Evolutionary conservation across 2,888 invertebrate species (phyloP).

Genomic region (Sarcophaga carnaria): DNA sequence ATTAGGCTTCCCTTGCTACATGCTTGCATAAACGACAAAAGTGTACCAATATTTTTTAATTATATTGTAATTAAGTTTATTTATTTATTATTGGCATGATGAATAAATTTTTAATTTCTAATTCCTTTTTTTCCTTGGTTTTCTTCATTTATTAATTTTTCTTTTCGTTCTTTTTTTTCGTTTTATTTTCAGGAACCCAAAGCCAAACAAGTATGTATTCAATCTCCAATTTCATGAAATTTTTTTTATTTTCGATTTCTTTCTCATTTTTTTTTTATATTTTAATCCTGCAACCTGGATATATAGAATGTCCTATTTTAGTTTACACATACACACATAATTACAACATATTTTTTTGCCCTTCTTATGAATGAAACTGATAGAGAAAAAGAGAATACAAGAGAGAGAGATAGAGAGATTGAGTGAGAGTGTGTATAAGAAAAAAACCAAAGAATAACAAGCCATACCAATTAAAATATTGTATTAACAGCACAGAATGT

Average conservation of each 20-base stretch:
- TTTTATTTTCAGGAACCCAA: conserved; percentile 78
- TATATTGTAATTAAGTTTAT: no score
- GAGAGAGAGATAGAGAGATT: background rate
- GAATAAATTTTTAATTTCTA: background rate
- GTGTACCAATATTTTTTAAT: background rate
- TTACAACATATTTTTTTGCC: conserved; percentile 9
- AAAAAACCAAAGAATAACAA: conserved; percentile 57
- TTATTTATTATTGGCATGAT: background rate
- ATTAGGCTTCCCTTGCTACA: no score
- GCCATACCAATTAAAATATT: conserved; percentile 68
- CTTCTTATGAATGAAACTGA: conserved; percentile 46
- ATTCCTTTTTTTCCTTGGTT: background rate
- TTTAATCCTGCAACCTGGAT: conserved; percentile 43
- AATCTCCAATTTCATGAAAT: conserved; percentile 60
- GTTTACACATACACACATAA: background rate
- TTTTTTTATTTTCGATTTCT: conserved; percentile 38
- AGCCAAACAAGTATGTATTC: conserved; percentile 78
- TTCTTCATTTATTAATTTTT: conserved; percentile 61
- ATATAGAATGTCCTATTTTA: conserved; percentile 51
- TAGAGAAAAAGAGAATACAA: background rate
- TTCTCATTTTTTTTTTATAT: background rate
- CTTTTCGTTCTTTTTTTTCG: conserved; percentile 53
- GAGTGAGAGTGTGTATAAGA: conserved; percentile 20
- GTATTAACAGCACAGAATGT: conserved; percentile 47
- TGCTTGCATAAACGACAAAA: no score